Evolutionary conservation across 2,113 vertebrate genomes (phyloP).

Genomic region (Cyanoliseus patagonus): DNA sequence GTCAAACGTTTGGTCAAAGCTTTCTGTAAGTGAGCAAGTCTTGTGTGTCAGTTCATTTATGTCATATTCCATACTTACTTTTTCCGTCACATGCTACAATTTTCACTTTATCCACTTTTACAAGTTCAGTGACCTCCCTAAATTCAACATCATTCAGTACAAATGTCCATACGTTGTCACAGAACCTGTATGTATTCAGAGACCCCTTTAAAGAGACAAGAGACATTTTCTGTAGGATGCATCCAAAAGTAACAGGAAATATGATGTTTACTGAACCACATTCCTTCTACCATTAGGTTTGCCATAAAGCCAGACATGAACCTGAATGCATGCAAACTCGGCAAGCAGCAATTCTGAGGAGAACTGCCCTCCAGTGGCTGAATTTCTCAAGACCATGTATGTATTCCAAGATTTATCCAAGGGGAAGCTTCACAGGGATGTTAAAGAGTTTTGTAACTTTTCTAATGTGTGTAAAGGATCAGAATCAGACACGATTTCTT

Average conservation of each 20-base stretch:
- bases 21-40: neutral
- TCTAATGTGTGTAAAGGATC: neutral
- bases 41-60: neutral
- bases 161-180: conserved; percentile 99
- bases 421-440: neutral
- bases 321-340: neutral
- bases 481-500: neutral
- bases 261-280: neutral
- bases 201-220: conserved; percentile 85
- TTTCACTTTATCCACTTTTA: conserved; percentile 99
- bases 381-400: neutral
- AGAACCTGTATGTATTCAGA: conserved; percentile 97
- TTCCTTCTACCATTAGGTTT: neutral
- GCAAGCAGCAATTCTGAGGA: neutral
- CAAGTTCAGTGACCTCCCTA: conserved; percentile 95
- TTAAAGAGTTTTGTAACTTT: neutral
- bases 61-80: conserved; percentile 76
- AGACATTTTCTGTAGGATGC: neutral
- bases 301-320: neutral
- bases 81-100: conserved; percentile 99
- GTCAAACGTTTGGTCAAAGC: neutral
- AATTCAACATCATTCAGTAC: conserved; percentile 98
- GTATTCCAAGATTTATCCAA: neutral
- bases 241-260: neutral
- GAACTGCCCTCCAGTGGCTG: conserved; percentile 56